Conservation (phyloP, 1,140 invertebrate species). For the Sitophilus oryzae region DNA sequence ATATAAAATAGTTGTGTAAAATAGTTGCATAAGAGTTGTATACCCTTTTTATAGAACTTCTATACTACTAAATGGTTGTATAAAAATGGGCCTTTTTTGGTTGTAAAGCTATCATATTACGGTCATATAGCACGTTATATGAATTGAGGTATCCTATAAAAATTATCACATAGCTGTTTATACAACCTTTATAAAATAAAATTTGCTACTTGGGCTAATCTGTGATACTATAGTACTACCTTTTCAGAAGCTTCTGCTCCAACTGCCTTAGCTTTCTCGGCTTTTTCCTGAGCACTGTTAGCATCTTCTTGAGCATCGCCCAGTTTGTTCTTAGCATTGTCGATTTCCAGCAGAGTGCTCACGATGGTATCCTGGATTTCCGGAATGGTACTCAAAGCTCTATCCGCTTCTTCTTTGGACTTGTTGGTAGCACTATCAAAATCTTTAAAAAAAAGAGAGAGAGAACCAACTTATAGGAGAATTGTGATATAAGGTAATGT, state of each 20-base stretch:
- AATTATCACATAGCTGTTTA: no score
- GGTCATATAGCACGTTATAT: no score
- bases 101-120: no score
- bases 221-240: no score
- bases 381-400: constrained; percentile 55
- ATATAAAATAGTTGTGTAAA: no score
- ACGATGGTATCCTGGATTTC: constrained; percentile 51
- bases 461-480: constrained; percentile 8
- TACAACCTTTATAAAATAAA: no score
- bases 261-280: constrained; percentile 64
- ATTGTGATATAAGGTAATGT: constrained; percentile 9
- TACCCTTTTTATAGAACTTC: no score
- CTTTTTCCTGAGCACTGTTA: constrained; percentile 65
- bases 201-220: no score
- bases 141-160: no score
- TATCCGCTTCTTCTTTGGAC: constrained; percentile 61
- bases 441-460: constrained; percentile 49
- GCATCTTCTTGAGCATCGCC: constrained; percentile 72
- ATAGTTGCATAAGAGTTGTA: no score
- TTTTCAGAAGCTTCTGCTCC: constrained; percentile 68
- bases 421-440: constrained; percentile 85
- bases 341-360: constrained; percentile 55
- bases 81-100: no score
- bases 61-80: no score
- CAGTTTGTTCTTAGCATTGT: constrained; percentile 65